These are phyloP conservation scores for Pogoniulus pusillus DNA, from an alignment of 2,797 vertebrate species.

Conservation along the genomic window DNA sequence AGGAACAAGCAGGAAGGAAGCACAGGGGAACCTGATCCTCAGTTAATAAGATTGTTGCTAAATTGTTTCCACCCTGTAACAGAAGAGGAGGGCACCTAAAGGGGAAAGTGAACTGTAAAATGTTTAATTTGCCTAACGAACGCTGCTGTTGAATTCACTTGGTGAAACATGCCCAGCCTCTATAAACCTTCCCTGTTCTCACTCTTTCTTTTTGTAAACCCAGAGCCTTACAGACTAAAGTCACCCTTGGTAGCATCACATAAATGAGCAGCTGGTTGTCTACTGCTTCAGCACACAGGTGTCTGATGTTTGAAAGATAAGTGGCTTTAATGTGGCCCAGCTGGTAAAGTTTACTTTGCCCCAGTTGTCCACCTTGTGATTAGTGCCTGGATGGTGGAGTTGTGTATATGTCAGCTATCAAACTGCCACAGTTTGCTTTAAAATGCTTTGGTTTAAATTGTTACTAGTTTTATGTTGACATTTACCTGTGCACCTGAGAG, in stretches of 20 bases:
- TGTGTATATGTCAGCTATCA: neutral
- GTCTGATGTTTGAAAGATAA: neutral
- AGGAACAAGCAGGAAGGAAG: constrained; percentile 30
- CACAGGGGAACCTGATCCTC: neutral
- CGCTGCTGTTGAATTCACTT: neutral
- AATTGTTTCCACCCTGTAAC: constrained; percentile 20
- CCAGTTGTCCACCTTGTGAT: neutral
- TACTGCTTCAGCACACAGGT: neutral
- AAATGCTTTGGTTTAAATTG: neutral
- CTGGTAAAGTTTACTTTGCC: neutral
- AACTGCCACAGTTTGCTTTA: neutral
- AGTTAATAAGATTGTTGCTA: neutral
- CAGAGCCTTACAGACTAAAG: neutral
- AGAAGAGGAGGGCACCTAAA: neutral
- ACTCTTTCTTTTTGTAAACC: neutral
- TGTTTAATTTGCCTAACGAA: neutral
- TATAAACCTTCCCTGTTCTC: neutral
- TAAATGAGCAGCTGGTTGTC: neutral
- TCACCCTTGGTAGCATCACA: neutral
- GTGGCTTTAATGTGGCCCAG: neutral
- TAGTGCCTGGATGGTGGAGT: neutral
- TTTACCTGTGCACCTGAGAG: neutral
- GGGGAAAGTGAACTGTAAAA: neutral
- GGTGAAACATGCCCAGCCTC: neutral
- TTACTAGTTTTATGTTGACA: neutral